Percentiles rank a stretch among this genome's conserved stretches.
These are phyloP conservation scores for Papilio protenor DNA, from an alignment of 2,888 invertebrate species.

Conservation along the genomic window DNA sequence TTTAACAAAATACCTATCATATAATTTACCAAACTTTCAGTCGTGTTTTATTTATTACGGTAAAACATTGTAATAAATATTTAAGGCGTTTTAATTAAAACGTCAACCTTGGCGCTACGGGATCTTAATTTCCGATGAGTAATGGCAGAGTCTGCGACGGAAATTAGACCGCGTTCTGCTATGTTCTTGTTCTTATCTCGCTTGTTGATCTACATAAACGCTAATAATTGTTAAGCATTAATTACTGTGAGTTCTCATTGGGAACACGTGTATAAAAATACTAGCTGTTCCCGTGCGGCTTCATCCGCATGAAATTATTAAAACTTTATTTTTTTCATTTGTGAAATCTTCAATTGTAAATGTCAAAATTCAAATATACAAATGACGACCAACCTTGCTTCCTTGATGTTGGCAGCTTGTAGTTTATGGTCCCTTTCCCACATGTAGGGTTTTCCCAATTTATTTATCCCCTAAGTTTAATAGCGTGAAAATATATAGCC, in stretches of 20 bases:
- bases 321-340: too few species aligned
- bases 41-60: background rate
- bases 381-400: too few species aligned
- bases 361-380: too few species aligned
- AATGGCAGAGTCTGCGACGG: conserved; percentile 9
- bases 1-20: background rate
- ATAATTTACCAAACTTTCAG: background rate
- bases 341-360: too few species aligned
- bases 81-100: conserved; percentile 5
- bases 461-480: too few species aligned
- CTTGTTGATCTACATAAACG: conserved; percentile 4
- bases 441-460: too few species aligned
- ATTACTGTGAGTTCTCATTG: background rate
- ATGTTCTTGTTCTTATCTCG: background rate
- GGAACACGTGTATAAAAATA: too few species aligned
- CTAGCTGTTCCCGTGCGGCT: too few species aligned
- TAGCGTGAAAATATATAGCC: too few species aligned
- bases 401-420: too few species aligned
- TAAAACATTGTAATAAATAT: conserved; percentile 1
- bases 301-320: too few species aligned
- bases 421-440: too few species aligned
- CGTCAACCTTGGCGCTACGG: conserved; percentile 4
- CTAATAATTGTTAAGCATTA: background rate
- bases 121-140: conserved; percentile 6
- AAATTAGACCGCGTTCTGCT: conserved; percentile 16